phyloP scores from a whole-genome alignment of 2,113 vertebrate genomes.

The Lota lota region DNA sequence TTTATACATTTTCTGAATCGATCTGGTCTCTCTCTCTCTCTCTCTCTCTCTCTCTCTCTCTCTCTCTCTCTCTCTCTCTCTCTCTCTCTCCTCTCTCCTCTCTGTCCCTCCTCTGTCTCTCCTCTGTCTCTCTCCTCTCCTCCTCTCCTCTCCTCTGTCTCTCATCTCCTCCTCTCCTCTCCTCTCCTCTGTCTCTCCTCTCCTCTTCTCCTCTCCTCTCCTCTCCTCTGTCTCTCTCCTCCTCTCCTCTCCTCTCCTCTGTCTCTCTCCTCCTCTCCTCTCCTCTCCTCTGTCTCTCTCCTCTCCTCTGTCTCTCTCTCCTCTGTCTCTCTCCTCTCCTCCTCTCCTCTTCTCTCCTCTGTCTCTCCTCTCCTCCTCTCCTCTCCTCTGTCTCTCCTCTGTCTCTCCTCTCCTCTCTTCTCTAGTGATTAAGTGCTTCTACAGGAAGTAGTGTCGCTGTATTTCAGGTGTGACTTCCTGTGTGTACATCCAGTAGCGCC shows the following conservation, averaged over 20 bases:
- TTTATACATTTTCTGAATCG: not conserved
- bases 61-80: not conserved
- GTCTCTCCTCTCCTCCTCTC: not conserved
- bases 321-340: not conserved
- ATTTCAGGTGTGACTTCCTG: not conserved
- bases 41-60: not conserved
- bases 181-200: not conserved
- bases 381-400: not conserved
- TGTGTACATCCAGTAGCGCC: too few species aligned
- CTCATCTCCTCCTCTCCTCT: not conserved
- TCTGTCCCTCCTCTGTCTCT: not conserved
- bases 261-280: not conserved
- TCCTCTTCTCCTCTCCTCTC: not conserved
- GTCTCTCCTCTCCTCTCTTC: not conserved
- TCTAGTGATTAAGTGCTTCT: not conserved
- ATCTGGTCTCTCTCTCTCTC: not conserved
- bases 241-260: not conserved
- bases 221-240: not conserved
- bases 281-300: not conserved
- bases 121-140: not conserved
- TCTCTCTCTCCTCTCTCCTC: not conserved
- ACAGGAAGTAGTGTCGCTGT: not conserved
- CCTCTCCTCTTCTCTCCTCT: not conserved
- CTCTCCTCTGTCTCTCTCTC: not conserved
- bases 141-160: not conserved